These are phyloP conservation scores for Lagenorhynchus albirostris DNA, from an alignment of 2,113 vertebrate species.

Conservation along the genomic window DNA sequence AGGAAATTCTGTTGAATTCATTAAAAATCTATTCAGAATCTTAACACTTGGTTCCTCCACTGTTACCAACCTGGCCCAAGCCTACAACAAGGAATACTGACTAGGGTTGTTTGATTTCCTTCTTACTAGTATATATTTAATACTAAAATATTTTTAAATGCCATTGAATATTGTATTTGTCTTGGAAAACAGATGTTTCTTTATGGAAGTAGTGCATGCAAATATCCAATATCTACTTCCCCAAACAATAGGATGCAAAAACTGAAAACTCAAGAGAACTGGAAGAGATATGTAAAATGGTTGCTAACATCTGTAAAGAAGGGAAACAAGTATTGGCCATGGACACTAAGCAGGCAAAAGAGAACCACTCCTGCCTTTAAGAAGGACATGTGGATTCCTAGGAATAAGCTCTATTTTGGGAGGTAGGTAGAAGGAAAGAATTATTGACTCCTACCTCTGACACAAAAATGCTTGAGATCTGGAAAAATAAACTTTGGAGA, in stretches of 20 bases:
- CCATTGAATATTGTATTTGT: not conserved
- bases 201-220: not conserved
- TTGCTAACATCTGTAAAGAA: not conserved
- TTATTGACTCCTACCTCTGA: not conserved
- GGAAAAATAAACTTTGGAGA: not conserved
- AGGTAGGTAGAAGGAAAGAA: not conserved
- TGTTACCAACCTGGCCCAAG: not conserved
- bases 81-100: not conserved
- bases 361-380: not conserved
- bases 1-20: not conserved
- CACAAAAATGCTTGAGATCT: not conserved
- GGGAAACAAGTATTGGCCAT: not conserved
- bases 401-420: not conserved
- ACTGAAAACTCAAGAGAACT: not conserved
- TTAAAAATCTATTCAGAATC: not conserved
- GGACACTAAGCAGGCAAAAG: not conserved
- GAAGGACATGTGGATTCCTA: not conserved
- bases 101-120: not conserved
- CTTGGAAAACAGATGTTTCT: not conserved
- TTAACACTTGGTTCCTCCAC: not conserved
- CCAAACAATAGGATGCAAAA: not conserved
- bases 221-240: not conserved
- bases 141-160: not conserved
- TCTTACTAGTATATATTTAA: not conserved
- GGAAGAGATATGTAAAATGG: not conserved